phyloP scores from a whole-genome alignment of 2,113 vertebrate genomes.

The Notarius quadriscutis region DNA sequence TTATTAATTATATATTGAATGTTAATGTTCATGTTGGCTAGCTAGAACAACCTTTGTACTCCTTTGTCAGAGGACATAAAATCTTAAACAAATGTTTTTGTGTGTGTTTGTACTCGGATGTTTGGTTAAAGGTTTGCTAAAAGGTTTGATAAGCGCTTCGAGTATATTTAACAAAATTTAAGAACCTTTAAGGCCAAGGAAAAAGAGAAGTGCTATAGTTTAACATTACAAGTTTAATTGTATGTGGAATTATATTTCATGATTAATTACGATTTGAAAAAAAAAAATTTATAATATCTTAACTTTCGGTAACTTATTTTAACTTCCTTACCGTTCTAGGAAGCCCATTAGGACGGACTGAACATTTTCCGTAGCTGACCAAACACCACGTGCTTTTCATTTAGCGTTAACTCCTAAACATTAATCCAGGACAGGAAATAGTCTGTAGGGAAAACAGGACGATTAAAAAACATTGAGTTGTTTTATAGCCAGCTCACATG shows the following conservation, averaged over 20 bases:
- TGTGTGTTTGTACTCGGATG: not conserved
- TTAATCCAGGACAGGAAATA: slow-evolving; percentile 50
- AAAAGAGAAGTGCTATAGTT: not conserved
- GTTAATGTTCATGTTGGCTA: not conserved
- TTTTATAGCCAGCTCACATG: slow-evolving; percentile 42
- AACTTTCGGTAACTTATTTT: slow-evolving; percentile 12
- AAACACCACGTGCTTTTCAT: slow-evolving; percentile 58
- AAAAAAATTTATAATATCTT: not conserved
- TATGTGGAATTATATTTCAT: not conserved
- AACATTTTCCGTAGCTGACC: slow-evolving; percentile 46
- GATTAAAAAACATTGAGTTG: slow-evolving; percentile 50
- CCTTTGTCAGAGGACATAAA: not conserved
- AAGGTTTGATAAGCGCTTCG: not conserved
- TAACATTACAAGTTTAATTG: not conserved
- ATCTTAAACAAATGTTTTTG: not conserved
- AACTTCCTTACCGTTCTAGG: slow-evolving; percentile 47
- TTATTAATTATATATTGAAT: not conserved
- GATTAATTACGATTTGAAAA: not conserved
- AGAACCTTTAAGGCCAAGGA: not conserved
- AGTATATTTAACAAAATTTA: not conserved
- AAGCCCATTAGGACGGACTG: slow-evolving; percentile 57
- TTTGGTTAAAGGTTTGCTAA: not conserved
- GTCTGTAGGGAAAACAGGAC: slow-evolving; percentile 34
- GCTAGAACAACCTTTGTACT: not conserved
- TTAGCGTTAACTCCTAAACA: slow-evolving; percentile 57